Percentiles rank a stretch among this genome's conserved stretches.
Evolutionary conservation across 2,888 invertebrate genomes (phyloP).

Genomic region (Philaethria dido): DNA sequence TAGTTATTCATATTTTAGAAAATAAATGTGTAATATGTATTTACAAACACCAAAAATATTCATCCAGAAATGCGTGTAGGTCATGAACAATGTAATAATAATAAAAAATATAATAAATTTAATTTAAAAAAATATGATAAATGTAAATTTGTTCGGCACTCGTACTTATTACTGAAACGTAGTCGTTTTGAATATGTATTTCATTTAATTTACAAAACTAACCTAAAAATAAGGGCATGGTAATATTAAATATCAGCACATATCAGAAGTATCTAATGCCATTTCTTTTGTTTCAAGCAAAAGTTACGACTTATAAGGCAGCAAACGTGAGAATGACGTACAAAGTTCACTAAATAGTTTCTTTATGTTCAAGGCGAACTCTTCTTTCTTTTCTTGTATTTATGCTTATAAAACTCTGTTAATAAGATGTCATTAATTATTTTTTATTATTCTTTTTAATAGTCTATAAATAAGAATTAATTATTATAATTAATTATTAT

Average conservation of each 20-base stretch:
- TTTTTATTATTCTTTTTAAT: not conserved
- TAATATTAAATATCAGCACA: conserved; percentile 27
- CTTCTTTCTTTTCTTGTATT: conserved; percentile 47
- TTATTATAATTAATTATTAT: no score
- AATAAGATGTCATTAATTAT: conserved; percentile 4
- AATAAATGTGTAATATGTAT: not conserved
- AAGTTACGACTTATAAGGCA: conserved; percentile 32
- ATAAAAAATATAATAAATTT: not conserved
- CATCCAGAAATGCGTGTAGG: not conserved
- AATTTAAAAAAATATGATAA: no score
- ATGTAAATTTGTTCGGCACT: not conserved
- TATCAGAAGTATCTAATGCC: conserved; percentile 10
- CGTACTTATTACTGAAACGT: conserved; percentile 1
- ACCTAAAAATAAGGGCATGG: conserved; percentile 2
- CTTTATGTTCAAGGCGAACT: conserved; percentile 54
- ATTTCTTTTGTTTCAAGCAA: conserved; percentile 17
- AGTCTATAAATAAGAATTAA: not conserved
- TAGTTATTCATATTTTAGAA: no score
- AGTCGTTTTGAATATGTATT: conserved; percentile 17
- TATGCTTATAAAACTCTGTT: not conserved
- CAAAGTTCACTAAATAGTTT: conserved; percentile 68
- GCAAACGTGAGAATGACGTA: conserved; percentile 50
- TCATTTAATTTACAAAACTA: conserved; percentile 21
- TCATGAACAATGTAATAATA: not conserved
- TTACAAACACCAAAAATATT: not conserved